Conservation (phyloP, 2,888 invertebrate genomes). For the Bembecia ichneumoniformis region DNA sequence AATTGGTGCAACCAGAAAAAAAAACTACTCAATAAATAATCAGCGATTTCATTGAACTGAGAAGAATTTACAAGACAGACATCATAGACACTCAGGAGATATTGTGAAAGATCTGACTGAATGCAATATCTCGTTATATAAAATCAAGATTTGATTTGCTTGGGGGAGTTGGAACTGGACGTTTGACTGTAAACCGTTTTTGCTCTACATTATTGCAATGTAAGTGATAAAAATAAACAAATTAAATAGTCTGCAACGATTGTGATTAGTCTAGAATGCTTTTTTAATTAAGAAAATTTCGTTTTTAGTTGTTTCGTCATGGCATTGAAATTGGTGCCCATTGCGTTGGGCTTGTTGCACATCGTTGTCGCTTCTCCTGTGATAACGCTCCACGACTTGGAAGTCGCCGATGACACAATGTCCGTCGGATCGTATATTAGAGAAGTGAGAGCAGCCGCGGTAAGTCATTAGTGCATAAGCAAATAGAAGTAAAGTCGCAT, state of each 20-base stretch:
- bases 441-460: conserved; percentile 69
- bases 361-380: conserved; percentile 32
- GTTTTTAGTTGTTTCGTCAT: conserved; percentile 12
- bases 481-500: too few relatives aligned
- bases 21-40: conserved; percentile 4
- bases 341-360: conserved; percentile 38
- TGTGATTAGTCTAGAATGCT: conserved; percentile 2
- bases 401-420: conserved; percentile 62
- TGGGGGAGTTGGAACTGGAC: conserved; percentile 34
- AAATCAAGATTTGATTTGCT: conserved; percentile 41
- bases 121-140: conserved; percentile 60
- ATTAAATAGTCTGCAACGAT: conserved; percentile 11
- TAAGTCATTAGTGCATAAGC: conserved; percentile 35
- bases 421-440: conserved; percentile 72
- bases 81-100: conserved; percentile 20
- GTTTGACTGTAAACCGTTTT: conserved; percentile 30
- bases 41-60: conserved; percentile 5
- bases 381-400: conserved; percentile 41
- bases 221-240: conserved; percentile 10
- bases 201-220: conserved; percentile 10
- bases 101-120: conserved; percentile 44
- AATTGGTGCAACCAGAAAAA: conserved; percentile 1
- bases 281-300: neutral
- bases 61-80: conserved; percentile 8
- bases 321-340: conserved; percentile 28